phyloP scores from a whole-genome alignment of 2,888 invertebrate species.

The Choristoneura rosaceana region DNA sequence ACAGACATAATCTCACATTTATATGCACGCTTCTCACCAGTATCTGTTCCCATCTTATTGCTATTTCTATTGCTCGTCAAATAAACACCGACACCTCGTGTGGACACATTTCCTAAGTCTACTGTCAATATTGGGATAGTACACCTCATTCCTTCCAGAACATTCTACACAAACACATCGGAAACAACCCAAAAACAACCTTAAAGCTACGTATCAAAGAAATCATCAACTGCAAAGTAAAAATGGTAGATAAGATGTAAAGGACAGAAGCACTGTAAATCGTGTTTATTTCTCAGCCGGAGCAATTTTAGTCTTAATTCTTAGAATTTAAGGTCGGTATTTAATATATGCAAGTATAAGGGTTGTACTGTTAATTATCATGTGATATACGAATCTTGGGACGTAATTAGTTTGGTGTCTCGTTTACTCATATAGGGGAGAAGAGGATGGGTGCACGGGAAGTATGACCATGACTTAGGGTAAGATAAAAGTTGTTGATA shows the following conservation, averaged over 20 bases:
- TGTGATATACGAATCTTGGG: conserved; percentile 40
- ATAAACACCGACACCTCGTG: conserved; percentile 41
- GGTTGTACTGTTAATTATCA: conserved; percentile 42
- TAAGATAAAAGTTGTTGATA: conserved; percentile 9
- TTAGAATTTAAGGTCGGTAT: conserved; percentile 1
- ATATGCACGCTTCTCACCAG: not conserved
- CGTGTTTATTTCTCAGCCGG: conserved; percentile 26
- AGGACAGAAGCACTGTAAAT: conserved; percentile 38
- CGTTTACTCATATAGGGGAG: conserved; percentile 12
- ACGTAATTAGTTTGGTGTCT: conserved; percentile 37
- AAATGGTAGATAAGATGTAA: conserved; percentile 33
- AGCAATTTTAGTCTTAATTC: conserved; percentile 17
- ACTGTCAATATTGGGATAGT: conserved; percentile 41
- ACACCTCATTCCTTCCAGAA: conserved; percentile 41
- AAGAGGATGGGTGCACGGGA: conserved; percentile 11
- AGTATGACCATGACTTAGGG: not conserved
- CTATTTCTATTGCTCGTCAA: conserved; percentile 43
- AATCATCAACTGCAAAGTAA: not conserved
- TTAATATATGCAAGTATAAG: conserved; percentile 25
- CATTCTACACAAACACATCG: not conserved
- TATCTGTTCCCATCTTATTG: conserved; percentile 32
- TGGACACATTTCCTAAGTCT: conserved; percentile 41
- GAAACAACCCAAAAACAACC: not conserved
- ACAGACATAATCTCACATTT: not conserved
- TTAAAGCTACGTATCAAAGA: not conserved